A percentile compares a stretch with the other conserved stretches of the same genome.
Evolutionary conservation across 2,888 invertebrate species (phyloP).

Genomic region (Apodemia mormo): DNA sequence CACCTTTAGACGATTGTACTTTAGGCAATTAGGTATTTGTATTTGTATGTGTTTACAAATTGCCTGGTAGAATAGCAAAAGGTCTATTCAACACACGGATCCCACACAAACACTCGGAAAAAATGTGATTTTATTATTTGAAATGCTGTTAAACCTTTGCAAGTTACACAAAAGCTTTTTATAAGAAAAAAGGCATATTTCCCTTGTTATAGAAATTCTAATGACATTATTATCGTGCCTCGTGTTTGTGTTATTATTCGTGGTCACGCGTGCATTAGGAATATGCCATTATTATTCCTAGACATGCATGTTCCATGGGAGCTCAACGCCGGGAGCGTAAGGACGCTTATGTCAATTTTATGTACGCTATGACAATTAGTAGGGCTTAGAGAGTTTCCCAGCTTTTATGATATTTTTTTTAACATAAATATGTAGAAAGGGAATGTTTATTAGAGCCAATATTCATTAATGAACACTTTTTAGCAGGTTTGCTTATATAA

Average conservation of each 20-base stretch:
- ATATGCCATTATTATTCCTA: slow-evolving; percentile 65
- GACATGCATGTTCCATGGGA: slow-evolving; percentile 50
- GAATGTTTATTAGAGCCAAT: not conserved
- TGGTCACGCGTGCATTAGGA: slow-evolving; percentile 56
- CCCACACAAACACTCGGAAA: too few relatives aligned
- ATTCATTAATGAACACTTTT: too few relatives aligned
- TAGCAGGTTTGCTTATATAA: too few relatives aligned
- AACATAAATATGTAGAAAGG: not conserved
- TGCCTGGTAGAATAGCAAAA: too few relatives aligned
- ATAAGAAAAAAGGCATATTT: not conserved
- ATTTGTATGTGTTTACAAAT: too few relatives aligned
- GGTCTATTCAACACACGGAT: too few relatives aligned
- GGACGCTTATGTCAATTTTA: slow-evolving; percentile 32
- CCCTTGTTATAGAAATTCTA: not conserved
- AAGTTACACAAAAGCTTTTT: not conserved
- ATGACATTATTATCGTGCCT: not conserved
- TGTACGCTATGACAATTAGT: slow-evolving; percentile 33
- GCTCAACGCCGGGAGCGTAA: slow-evolving; percentile 18
- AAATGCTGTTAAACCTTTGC: too few relatives aligned
- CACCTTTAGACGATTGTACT: too few relatives aligned
- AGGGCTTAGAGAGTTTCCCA: slow-evolving; percentile 19
- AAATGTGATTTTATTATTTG: too few relatives aligned
- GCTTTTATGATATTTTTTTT: not conserved
- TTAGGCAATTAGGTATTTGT: too few relatives aligned
- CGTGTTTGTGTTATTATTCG: slow-evolving; percentile 53